These are phyloP conservation scores for Coluber constrictor DNA, from an alignment of 2,797 vertebrate species.

Conservation along the genomic window DNA sequence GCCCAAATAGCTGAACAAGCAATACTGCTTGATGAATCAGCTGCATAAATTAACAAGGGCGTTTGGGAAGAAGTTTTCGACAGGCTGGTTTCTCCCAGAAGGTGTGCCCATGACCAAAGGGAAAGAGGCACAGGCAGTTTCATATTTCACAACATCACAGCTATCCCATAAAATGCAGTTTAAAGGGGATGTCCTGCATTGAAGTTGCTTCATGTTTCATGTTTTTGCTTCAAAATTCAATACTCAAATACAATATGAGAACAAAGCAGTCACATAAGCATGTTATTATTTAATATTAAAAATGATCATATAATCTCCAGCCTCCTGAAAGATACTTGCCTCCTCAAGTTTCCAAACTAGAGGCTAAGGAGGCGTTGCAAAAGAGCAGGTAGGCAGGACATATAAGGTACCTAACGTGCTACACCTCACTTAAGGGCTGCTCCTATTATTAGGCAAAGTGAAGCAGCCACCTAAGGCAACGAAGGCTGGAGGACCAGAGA, in stretches of 20 bases:
- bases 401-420: background rate
- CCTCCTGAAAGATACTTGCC: background rate
- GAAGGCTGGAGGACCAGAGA: background rate
- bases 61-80: constrained; percentile 62
- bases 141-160: constrained; percentile 67
- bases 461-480: background rate
- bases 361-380: background rate
- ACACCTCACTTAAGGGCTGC: background rate
- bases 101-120: constrained; percentile 67
- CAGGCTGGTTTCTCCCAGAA: constrained; percentile 61
- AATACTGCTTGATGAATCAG: constrained; percentile 58
- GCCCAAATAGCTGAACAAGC: constrained; percentile 64
- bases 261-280: background rate
- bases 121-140: constrained; percentile 63
- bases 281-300: background rate
- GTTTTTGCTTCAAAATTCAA: background rate
- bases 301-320: background rate
- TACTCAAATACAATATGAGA: background rate
- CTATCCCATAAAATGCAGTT: constrained; percentile 55
- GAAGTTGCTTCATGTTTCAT: background rate
- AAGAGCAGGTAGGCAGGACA: too few species aligned
- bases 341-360: background rate
- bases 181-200: constrained; percentile 7
- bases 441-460: background rate
- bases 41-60: constrained; percentile 63